A percentile compares a stretch with the other conserved stretches of the same genome.
These are phyloP conservation scores for Arctia plantaginis DNA, from an alignment of 2,888 invertebrate genomes.

Conservation along the genomic window DNA sequence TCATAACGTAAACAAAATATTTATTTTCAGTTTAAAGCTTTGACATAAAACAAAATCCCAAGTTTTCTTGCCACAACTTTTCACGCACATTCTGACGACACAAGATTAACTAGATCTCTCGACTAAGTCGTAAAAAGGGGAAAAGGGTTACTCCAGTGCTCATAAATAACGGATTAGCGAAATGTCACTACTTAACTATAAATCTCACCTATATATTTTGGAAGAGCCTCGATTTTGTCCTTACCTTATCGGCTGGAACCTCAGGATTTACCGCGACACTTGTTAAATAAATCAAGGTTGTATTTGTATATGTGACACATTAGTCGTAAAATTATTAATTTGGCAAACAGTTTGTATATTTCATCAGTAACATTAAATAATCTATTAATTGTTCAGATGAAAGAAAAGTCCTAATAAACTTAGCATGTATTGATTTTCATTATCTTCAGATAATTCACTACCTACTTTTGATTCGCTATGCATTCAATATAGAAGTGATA, in stretches of 20 bases:
- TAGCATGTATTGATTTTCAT: too few relatives aligned
- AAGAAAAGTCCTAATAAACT: too few relatives aligned
- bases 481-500: too few relatives aligned
- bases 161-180: slow-evolving; percentile 44
- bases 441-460: too few relatives aligned
- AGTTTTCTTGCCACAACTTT: slow-evolving; percentile 15
- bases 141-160: slow-evolving; percentile 40
- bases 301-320: slow-evolving; percentile 3
- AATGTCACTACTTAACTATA: slow-evolving; percentile 37
- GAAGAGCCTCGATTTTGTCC: slow-evolving; percentile 17
- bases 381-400: too few relatives aligned
- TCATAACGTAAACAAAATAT: background rate
- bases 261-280: slow-evolving; percentile 9
- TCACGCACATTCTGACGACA: slow-evolving; percentile 14
- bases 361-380: too few relatives aligned
- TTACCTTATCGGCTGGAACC: slow-evolving; percentile 14
- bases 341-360: too few relatives aligned
- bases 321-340: background rate
- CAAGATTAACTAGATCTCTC: slow-evolving; percentile 22
- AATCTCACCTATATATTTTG: slow-evolving; percentile 39
- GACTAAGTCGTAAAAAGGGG: slow-evolving; percentile 31
- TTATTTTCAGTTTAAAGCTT: background rate
- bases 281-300: slow-evolving; percentile 14
- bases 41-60: slow-evolving; percentile 11
- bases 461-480: too few relatives aligned